Conservation (phyloP, 2,797 vertebrate genomes). For the Chromis chromis region DNA sequence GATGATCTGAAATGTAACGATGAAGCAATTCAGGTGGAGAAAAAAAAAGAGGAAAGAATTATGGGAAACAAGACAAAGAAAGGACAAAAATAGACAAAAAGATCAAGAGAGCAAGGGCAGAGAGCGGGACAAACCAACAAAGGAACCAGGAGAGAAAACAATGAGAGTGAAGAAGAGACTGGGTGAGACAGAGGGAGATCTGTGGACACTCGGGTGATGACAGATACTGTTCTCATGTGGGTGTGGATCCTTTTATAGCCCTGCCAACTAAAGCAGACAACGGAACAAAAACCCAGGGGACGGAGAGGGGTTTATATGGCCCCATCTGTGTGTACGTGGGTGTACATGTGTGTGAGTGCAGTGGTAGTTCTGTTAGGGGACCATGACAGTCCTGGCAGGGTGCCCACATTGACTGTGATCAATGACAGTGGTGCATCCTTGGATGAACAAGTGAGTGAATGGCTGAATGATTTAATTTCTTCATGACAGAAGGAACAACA, state of each 20-base stretch:
- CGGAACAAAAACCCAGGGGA: conserved; percentile 69
- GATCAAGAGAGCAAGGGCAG: conserved; percentile 50
- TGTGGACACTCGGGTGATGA: conserved; percentile 73
- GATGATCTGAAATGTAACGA: conserved; percentile 16
- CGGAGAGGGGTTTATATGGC: conserved; percentile 61
- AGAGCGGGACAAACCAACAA: conserved; percentile 59
- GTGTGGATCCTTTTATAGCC: conserved; percentile 78
- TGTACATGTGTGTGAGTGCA: conserved; percentile 16
- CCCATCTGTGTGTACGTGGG: conserved; percentile 61
- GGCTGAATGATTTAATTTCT: conserved; percentile 53
- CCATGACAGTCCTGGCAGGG: conserved; percentile 63
- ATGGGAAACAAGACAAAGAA: conserved; percentile 34
- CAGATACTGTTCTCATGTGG: conserved; percentile 75
- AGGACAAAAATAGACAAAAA: conserved; percentile 43
- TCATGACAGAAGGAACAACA: conserved; percentile 33
- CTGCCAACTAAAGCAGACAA: conserved; percentile 81
- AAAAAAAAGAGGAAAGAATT: conserved; percentile 29
- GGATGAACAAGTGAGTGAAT: conserved; percentile 44
- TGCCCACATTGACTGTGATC: conserved; percentile 58
- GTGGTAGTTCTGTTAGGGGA: conserved; percentile 51
- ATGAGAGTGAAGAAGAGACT: conserved; percentile 46
- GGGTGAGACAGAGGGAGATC: conserved; percentile 61
- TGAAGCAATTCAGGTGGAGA: conserved; percentile 59
- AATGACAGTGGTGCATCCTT: conserved; percentile 47
- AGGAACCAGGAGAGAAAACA: conserved; percentile 60